Conservation (phyloP, 2,797 vertebrate species). For the Macrochelys suwanniensis region DNA sequence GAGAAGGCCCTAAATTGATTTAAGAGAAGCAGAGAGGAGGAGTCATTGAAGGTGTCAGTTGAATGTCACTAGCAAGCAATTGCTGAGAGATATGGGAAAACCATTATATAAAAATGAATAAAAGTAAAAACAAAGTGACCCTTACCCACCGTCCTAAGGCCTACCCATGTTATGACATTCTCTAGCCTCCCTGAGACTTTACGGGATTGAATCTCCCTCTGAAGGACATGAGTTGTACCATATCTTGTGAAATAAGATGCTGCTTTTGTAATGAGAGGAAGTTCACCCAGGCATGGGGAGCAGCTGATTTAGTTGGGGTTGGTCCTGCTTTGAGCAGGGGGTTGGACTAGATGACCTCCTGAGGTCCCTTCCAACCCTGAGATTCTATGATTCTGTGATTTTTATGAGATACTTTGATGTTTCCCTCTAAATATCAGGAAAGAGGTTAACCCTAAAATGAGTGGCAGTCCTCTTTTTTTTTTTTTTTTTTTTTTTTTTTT, state of each 20-base stretch:
- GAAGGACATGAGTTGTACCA: rapidly evolving
- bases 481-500: neutral
- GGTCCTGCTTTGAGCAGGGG: too few species aligned
- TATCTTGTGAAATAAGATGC: neutral
- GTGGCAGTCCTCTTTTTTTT: neutral
- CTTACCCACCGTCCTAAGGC: neutral
- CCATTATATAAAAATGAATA: rapidly evolving
- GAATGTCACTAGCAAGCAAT: neutral
- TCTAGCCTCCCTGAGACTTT: neutral
- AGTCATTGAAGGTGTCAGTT: neutral
- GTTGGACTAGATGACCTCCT: too few species aligned
- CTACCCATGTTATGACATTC: neutral
- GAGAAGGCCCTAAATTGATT: neutral
- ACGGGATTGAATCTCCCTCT: neutral
- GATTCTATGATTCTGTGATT: rapidly evolving
- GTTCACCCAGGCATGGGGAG: rapidly evolving
- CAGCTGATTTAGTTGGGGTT: rapidly evolving
- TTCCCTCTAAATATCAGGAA: neutral
- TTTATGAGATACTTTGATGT: neutral
- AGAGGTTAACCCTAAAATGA: neutral
- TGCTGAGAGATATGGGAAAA: neutral
- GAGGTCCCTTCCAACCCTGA: too few species aligned
- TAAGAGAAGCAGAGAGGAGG: rapidly evolving
- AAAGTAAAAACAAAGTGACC: neutral
- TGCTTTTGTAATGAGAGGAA: neutral